Evolutionary conservation across 23 tunicate species (phyloP).

Genomic region (Ciona savignyi): DNA sequence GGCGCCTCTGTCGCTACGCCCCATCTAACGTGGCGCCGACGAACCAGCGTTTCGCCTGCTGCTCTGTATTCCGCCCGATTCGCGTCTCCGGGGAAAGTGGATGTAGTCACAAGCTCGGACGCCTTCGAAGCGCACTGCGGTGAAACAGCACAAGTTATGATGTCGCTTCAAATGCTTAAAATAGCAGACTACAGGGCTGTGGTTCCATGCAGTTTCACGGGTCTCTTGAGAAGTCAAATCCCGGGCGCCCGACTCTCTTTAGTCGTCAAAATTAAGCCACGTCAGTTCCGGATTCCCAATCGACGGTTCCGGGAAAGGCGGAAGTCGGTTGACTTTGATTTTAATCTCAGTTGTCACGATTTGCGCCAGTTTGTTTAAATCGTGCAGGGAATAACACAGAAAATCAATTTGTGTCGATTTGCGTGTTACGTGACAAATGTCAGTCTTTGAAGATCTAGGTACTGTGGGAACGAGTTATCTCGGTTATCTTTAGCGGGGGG

Average conservation of each 20-base stretch:
- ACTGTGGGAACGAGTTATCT: not conserved
- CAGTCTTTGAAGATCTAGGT: too few species aligned
- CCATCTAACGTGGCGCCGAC: not conserved
- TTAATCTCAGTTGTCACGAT: not conserved
- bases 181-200: not conserved
- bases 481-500: not conserved
- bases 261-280: too few species aligned
- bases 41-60: not conserved
- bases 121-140: not conserved
- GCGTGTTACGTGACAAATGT: not conserved
- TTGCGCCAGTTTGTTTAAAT: not conserved
- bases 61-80: not conserved
- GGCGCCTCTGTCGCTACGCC: conserved; percentile 1
- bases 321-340: not conserved
- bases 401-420: not conserved
- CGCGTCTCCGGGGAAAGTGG: not conserved
- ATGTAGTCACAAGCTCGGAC: not conserved
- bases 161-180: not conserved
- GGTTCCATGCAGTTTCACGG: not conserved
- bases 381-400: not conserved
- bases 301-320: not conserved
- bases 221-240: not conserved
- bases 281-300: not conserved
- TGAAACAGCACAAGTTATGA: not conserved
- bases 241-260: not conserved